Conservation (phyloP, 37 sponge, comb jelly and placozoan genomes). For the Tethya wilhelma region DNA sequence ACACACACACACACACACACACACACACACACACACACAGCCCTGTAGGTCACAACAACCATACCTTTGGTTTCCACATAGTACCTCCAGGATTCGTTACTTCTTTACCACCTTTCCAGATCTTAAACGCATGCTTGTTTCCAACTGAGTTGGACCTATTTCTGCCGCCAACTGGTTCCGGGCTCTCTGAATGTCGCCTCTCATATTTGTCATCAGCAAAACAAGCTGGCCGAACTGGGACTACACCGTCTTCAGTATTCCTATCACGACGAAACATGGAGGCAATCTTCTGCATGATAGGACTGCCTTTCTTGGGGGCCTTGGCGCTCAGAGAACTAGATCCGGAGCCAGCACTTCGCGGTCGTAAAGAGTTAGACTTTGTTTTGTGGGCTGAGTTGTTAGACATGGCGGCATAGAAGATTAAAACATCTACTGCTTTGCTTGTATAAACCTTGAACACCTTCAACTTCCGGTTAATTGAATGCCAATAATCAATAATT, state of each 20-base stretch:
- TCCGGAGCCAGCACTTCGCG: no score
- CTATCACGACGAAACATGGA: slow-evolving; percentile 13
- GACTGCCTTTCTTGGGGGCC: slow-evolving; percentile 8
- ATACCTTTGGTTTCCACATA: slow-evolving; percentile 51
- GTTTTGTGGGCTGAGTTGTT: no score
- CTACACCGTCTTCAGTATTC: slow-evolving; percentile 12
- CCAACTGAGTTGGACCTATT: not conserved
- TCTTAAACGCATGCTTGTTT: not conserved
- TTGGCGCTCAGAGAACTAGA: no score
- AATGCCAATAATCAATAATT: no score
- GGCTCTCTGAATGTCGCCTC: slow-evolving; percentile 23
- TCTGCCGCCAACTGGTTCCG: slow-evolving; percentile 16
- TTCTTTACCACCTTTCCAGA: slow-evolving; percentile 20
- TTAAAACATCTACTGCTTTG: no score
- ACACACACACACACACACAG: not conserved
- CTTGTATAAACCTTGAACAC: no score
- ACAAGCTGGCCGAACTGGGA: slow-evolving; percentile 34
- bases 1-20: not conserved
- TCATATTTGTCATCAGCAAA: slow-evolving; percentile 15
- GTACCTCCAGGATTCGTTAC: not conserved
- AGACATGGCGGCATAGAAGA: no score
- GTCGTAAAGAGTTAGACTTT: no score
- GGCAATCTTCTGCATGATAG: slow-evolving; percentile 22
- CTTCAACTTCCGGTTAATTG: no score
- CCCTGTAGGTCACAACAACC: not conserved